Conservation (phyloP, 2,888 invertebrate species). For the Clusia tigrina region DNA sequence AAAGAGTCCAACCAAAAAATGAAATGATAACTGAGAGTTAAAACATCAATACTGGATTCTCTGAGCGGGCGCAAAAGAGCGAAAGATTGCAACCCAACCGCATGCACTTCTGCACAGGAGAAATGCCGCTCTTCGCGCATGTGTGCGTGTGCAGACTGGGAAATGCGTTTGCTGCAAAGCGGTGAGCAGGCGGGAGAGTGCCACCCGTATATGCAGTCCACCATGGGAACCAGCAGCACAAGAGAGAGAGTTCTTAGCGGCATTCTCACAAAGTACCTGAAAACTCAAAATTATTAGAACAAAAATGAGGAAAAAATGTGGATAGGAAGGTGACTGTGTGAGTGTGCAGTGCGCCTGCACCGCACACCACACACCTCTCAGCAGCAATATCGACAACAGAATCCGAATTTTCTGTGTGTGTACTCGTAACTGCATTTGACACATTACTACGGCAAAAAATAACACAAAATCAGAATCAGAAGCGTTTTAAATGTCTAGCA, state of each 20-base stretch:
- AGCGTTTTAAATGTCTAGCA: constrained; percentile 41
- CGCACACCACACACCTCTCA: constrained; percentile 1
- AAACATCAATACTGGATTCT: no score
- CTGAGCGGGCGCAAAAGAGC: no score
- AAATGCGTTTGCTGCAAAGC: neutral
- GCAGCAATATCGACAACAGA: constrained; percentile 4
- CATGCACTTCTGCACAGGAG: constrained; percentile 8
- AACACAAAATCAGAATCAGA: no score
- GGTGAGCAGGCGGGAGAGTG: neutral
- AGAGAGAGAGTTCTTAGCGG: no score
- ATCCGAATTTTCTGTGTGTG: constrained; percentile 11
- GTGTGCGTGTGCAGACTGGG: no score
- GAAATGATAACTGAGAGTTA: no score
- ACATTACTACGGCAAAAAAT: constrained; percentile 37
- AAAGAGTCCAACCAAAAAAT: no score
- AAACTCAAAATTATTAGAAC: neutral
- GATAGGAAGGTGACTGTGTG: neutral
- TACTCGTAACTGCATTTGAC: constrained; percentile 6
- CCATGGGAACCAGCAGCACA: no score
- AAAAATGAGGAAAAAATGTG: neutral
- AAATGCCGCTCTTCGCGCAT: no score
- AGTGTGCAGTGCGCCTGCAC: neutral
- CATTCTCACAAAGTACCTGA: neutral
- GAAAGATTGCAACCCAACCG: no score
- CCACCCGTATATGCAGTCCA: neutral